Percentiles rank a stretch among this genome's conserved stretches.
These are phyloP conservation scores for Epiblema foenella DNA, from an alignment of 2,888 invertebrate genomes.

Conservation along the genomic window DNA sequence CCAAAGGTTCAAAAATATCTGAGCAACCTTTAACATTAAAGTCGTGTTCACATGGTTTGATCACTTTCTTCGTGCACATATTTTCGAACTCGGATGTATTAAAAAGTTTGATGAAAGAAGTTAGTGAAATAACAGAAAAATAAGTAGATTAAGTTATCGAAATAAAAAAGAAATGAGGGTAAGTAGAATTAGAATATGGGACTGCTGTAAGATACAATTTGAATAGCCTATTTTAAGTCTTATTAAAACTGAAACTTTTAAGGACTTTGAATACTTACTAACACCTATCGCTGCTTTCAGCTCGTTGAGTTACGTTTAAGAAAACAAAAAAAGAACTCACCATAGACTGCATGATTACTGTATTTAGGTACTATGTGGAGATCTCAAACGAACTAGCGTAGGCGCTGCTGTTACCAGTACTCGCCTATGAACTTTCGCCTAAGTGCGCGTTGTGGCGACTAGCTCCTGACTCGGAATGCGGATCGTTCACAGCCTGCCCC, in stretches of 20 bases:
- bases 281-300: background rate
- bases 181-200: background rate
- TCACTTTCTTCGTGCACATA: too few relatives aligned
- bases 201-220: background rate
- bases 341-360: slow-evolving; percentile 83
- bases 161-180: background rate
- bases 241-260: background rate
- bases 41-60: too few relatives aligned
- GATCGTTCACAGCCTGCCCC: slow-evolving; percentile 67
- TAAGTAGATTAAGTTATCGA: background rate
- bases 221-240: background rate
- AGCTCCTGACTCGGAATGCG: slow-evolving; percentile 77
- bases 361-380: slow-evolving; percentile 72
- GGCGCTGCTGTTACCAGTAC: slow-evolving; percentile 82
- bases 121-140: background rate
- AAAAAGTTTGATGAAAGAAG: background rate
- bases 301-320: slow-evolving; percentile 3
- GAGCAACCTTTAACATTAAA: too few relatives aligned
- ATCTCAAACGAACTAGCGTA: slow-evolving; percentile 84
- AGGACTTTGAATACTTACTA: background rate
- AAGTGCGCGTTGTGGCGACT: slow-evolving; percentile 74
- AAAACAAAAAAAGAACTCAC: slow-evolving; percentile 67
- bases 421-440: slow-evolving; percentile 84
- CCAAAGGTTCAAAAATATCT: too few relatives aligned
- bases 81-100: background rate